These are phyloP conservation scores for Drosophila buzzatii DNA, from an alignment of 2,888 invertebrate genomes.

Conservation along the genomic window DNA sequence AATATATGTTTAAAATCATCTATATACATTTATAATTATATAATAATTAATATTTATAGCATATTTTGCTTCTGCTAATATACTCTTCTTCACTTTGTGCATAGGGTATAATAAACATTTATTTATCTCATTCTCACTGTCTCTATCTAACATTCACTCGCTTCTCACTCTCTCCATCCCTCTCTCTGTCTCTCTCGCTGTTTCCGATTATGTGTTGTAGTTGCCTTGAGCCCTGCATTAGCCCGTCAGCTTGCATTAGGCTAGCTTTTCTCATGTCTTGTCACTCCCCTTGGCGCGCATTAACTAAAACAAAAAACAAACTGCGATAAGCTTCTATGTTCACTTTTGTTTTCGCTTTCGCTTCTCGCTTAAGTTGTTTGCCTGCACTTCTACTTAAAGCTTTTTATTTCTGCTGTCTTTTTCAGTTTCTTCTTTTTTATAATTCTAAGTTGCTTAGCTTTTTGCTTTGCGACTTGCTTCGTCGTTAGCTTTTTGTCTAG, in stretches of 20 bases:
- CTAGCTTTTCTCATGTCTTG: neutral
- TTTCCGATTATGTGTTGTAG: neutral
- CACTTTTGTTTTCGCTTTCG: neutral
- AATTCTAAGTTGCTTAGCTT: conserved; percentile 8
- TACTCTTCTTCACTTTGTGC: neutral
- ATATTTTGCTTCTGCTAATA: neutral
- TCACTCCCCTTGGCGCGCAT: neutral
- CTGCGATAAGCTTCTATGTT: conserved; percentile 9
- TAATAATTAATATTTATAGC: neutral
- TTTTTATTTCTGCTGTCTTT: neutral
- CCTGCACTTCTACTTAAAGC: neutral
- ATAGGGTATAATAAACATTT: conserved; percentile 5
- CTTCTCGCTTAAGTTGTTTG: neutral
- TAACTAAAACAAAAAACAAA: conserved; percentile 1
- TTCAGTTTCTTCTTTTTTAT: neutral
- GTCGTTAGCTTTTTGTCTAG: neutral
- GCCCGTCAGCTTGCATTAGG: conserved; percentile 1
- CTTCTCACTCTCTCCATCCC: neutral
- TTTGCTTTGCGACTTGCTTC: neutral
- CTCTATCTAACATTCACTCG: neutral
- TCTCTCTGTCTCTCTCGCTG: too few species aligned
- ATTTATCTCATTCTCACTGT: too few species aligned
- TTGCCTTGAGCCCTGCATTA: conserved; percentile 4
- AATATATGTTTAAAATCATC: neutral
- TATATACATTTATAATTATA: neutral